Conservation (phyloP, 1,140 invertebrate genomes). For the Drosophila nikananu region DNA sequence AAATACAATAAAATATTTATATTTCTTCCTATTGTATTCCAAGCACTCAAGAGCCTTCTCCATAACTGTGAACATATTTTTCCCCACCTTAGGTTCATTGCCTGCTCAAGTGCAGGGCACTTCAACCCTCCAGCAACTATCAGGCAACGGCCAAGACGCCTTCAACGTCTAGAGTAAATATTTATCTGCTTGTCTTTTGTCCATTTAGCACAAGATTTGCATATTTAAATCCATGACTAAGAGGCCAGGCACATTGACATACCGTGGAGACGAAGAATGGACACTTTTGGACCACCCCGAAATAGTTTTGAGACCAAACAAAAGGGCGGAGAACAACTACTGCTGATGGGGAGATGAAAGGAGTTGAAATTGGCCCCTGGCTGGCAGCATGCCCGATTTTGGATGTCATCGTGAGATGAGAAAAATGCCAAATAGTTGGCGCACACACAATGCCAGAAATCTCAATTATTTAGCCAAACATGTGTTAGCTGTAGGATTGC, state of each 20-base stretch:
- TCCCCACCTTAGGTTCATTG: constrained; percentile 49
- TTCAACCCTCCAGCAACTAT: constrained; percentile 27
- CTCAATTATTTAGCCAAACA: constrained; percentile 79
- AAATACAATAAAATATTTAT: background rate
- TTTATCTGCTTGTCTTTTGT: constrained; percentile 48
- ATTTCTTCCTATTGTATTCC: background rate
- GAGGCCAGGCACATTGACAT: constrained; percentile 48
- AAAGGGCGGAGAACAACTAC: constrained; percentile 10
- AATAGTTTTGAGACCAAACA: constrained; percentile 20
- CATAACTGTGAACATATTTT: background rate
- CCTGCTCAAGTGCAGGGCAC: constrained; percentile 50
- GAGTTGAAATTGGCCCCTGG: constrained; percentile 15
- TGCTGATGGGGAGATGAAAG: constrained; percentile 8
- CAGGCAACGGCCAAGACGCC: constrained; percentile 29
- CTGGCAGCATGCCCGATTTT: constrained; percentile 61
- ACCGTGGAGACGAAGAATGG: background rate
- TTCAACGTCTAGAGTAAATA: constrained; percentile 35
- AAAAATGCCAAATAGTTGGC: constrained; percentile 70
- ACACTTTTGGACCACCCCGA: constrained; percentile 7
- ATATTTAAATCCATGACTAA: constrained; percentile 65
- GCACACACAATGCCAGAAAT: constrained; percentile 56
- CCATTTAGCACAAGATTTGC: constrained; percentile 57
- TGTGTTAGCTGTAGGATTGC: constrained; percentile 70
- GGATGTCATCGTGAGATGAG: constrained; percentile 43
- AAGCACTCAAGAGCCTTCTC: background rate